Evolutionary conservation across 1,140 invertebrate genomes (phyloP), one percentile per base, ranked within the genome.

Genomic region (Ceratosolen fusciceps): DNA sequence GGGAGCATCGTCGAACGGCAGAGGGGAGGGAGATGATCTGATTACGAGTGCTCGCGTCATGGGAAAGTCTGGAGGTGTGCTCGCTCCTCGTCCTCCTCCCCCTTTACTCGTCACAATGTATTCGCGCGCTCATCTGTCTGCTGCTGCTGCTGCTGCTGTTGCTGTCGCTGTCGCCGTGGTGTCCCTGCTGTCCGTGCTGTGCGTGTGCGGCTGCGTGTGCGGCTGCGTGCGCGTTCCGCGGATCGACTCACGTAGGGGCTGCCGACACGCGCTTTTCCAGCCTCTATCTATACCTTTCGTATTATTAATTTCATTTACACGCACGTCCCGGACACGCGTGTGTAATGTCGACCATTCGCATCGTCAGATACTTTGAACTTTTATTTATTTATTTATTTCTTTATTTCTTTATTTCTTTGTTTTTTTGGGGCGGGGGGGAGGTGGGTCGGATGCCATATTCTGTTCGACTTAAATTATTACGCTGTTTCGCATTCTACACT

Each of bases 1-100:
- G 54, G 43, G 77, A 74, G 31, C 56, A 74, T 60, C 72, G 62
- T 14, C 12, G 37, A 1, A 16, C 16, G 26, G 52, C n/a, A n/a
- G 29, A 39, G 71, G 76, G 80, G 62, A n/a, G 34, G 39, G 76
- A 77, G 80, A 71, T 81, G 80, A 81, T 81, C 80, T 81, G 80
- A 81, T 81, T 81, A 81, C 80, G 70, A 37, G 34, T 2, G 49
- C 24, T 14, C 43, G 34, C 80, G 58, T 74, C 80, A 81, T 81
- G 80, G 80, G 80, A 81, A 81, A 81, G 80, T 81, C 74, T 68
- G 31, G 10, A 26, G 9, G 5, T 24, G 31, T 26, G n/a, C 16
- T 62, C 47, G n/a, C n/a, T n/a, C n/a, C n/a, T n/a, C n/a, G n/a
- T n/a, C n/a, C n/a, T n/a, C n/a, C n/a, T n/a, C n/a, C n/a, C n/a